These are phyloP conservation scores for Gallinago undulata DNA, from an alignment of 2,113 vertebrate genomes.

Conservation along the genomic window DNA sequence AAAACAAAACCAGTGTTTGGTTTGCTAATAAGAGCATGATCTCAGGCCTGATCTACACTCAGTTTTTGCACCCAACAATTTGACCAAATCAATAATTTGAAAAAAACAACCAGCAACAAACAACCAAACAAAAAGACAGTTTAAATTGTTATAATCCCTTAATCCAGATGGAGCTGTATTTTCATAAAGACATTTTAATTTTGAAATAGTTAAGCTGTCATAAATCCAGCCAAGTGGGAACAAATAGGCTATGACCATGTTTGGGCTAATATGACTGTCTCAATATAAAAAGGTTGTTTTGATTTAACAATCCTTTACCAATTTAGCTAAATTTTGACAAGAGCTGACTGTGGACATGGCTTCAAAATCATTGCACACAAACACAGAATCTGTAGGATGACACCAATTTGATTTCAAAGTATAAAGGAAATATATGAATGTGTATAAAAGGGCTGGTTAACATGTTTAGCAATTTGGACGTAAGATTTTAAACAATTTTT, in stretches of 20 bases:
- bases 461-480: neutral
- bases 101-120: neutral
- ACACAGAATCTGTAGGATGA: neutral
- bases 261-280: neutral
- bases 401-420: neutral
- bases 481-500: neutral
- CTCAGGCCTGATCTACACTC: slow-evolving; percentile 11
- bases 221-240: neutral
- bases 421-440: neutral
- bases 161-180: neutral
- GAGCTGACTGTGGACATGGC: neutral
- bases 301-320: neutral
- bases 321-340: neutral
- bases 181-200: neutral
- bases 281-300: neutral
- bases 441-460: neutral
- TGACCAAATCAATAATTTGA: neutral
- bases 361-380: neutral
- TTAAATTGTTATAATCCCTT: neutral
- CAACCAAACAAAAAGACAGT: neutral
- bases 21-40: slow-evolving; percentile 71
- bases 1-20: slow-evolving; percentile 68
- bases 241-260: neutral
- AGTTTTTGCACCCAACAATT: neutral
- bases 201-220: neutral